Base-by-base conservation (phyloP, 2,888 invertebrate genomes). In the Choreutis nemorana region DNA sequence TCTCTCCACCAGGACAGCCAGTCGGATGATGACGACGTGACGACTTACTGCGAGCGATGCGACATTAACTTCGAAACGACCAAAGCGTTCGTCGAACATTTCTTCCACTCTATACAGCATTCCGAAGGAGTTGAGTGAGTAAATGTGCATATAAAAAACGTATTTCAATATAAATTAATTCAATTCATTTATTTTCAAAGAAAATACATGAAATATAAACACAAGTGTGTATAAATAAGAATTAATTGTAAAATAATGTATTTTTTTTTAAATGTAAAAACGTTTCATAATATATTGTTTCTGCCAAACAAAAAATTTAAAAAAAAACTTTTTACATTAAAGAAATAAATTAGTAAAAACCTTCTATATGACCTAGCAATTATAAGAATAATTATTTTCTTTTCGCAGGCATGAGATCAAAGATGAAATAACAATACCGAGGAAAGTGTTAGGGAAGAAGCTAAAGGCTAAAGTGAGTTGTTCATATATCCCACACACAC, bases 51-150 rank as follows among this genome's bases (percentile, higher is more conserved):
- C 34, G 45, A 42, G 1, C 50, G 52, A 0, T 75, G 75, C 34
- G 56, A 72, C 36, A 63, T 73, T 1, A 50, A 48, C 2, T 77
- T 77, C 31, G 66, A 65, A 10, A 65, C 68, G 0, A 36, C 62
- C 14, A 55, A 55, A 23, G 77, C 77, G 0, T 73, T 58, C 35
- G 57, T 61, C 5, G 65, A 71, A 29, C 77, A 77, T 29, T 30
- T 67, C 21, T 65, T 70, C 28, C 75, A 75, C 26, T 71, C 75
- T 0, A 61, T 58, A 0, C 35, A 64, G 39, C 77, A 77, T 32
- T 38, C 51, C 0, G 56, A 61, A 2, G 55, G 43, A 2, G 36
- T 50, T 2, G 54, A 51, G 45, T 64, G 32, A 45, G 55, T 50
- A 24, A 32, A 30, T 12, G 4, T 18, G 18, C 1, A 26, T 13